Evolutionary conservation across 2,888 invertebrate species (phyloP), one percentile per base, ranked within the genome.

Genomic region (Spisula solida): DNA sequence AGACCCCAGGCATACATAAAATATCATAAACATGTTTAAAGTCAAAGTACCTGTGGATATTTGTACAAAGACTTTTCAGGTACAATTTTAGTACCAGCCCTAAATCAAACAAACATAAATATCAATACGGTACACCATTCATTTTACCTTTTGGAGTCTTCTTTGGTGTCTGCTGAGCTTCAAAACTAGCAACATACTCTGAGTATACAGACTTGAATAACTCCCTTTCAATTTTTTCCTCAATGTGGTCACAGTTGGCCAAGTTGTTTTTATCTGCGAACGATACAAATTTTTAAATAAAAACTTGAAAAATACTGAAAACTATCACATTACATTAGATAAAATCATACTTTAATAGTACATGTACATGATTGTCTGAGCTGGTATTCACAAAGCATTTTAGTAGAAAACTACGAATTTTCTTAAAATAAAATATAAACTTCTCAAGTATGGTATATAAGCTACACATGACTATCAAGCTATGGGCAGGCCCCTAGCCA

Each of bases 181-280:
- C 81, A 87, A 75, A 93, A 12, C 88, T 29, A 18, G 79, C 55
- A 16, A 91, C 85, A 31, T 84, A 51, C 4, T 79, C 70, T 29
- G 89, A 85, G 60, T 89, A 93, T 29, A 80, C 55, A 29, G 48
- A 79, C 18, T 75, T 70, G 20, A 93, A 91, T 48, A 90, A 25
- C 8, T 70, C 82, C 56, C 83, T 88, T 29, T 85, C 82, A 31
- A 93, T 85, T 60, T 88, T 92, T 20, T 90, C 82, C 66, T 70
- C 83, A 12, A 88, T 70, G n/a, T 10, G 66, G 6, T 82, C 80
- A 1, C 20, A 16, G 16, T 78, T 79, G n/a, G 88, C 83, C 90
- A 88, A 90, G n/a, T 51, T n/a, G 60, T 90, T 90, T 47, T 48
- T 70, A n/a, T 90, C 90, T 90, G 81, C 12, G 78, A 60, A 48